These are phyloP conservation scores for Disparrhopalites patrizii DNA, from an alignment of 2,888 invertebrate species.

Conservation along the genomic window DNA sequence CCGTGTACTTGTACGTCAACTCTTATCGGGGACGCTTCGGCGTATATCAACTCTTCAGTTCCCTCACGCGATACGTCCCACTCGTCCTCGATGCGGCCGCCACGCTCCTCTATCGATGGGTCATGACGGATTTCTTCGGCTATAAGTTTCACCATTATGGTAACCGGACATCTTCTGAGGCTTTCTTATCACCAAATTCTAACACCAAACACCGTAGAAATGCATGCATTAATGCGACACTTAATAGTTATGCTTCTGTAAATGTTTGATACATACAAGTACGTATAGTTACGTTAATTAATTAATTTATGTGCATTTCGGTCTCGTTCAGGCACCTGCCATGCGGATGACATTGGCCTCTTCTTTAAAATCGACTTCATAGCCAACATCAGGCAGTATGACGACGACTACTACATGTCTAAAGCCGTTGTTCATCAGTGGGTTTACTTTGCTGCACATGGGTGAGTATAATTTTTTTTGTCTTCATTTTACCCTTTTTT, in stretches of 20 bases:
- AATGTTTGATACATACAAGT: too few relatives aligned
- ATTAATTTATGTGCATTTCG: too few relatives aligned
- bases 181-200: too few relatives aligned
- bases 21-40: conserved; percentile 41
- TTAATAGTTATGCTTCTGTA: too few relatives aligned
- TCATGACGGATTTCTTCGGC: conserved; percentile 16
- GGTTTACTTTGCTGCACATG: conserved; percentile 34
- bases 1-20: conserved; percentile 39
- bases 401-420: conserved; percentile 37
- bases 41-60: conserved; percentile 38
- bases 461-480: conserved; percentile 32
- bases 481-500: too few relatives aligned
- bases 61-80: conserved; percentile 33
- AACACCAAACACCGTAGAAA: too few relatives aligned
- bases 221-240: too few relatives aligned
- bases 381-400: conserved; percentile 27
- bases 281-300: too few relatives aligned
- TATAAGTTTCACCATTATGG: conserved; percentile 32
- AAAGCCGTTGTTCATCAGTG: conserved; percentile 33
- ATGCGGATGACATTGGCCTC: conserved; percentile 37
- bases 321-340: conserved; percentile 15
- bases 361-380: conserved; percentile 35
- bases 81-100: conserved; percentile 18
- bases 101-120: conserved; percentile 21
- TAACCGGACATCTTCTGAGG: too few relatives aligned